Conservation (phyloP, 35 echinoderm and acorn worm genomes). For the Apostichopus californicus region DNA sequence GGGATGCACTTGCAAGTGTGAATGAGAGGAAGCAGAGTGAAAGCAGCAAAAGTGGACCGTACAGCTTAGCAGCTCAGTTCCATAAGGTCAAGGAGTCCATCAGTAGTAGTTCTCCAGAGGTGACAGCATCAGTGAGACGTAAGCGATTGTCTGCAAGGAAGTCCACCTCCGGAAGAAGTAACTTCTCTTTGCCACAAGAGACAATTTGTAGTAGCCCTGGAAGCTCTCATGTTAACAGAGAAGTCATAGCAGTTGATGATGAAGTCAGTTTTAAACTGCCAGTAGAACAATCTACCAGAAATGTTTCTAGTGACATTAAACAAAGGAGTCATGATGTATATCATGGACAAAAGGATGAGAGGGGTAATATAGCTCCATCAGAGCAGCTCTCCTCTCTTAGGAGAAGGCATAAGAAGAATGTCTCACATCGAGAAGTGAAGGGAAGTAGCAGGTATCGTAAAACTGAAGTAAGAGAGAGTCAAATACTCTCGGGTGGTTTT, state of each 20-base stretch:
- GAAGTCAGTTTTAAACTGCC: slow-evolving; percentile 35
- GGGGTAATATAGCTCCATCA: not conserved
- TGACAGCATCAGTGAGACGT: slow-evolving; percentile 9
- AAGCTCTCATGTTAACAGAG: not conserved
- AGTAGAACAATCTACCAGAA: not conserved
- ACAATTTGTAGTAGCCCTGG: not conserved
- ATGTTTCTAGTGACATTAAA: not conserved
- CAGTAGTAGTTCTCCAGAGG: slow-evolving; percentile 7
- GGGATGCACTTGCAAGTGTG: not conserved
- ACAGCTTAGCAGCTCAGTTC: slow-evolving; percentile 38
- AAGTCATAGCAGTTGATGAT: slow-evolving; percentile 40
- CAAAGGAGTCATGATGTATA: not conserved
- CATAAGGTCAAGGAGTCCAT: slow-evolving; percentile 44
- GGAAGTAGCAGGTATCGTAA: not conserved
- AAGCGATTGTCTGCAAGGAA: slow-evolving; percentile 33
- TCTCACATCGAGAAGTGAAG: not conserved
- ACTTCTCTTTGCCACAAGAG: not conserved
- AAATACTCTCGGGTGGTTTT: no score
- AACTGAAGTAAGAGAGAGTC: not conserved
- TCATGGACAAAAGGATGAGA: not conserved
- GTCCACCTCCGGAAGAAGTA: slow-evolving; percentile 10
- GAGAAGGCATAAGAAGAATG: not conserved
- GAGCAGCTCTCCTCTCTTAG: not conserved
- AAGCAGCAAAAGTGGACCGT: not conserved
- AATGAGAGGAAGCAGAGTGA: not conserved